Percentiles rank a stretch among this genome's conserved stretches.
phyloP scores from a whole-genome alignment of 2,113 vertebrate species.

The Sorex araneus region DNA sequence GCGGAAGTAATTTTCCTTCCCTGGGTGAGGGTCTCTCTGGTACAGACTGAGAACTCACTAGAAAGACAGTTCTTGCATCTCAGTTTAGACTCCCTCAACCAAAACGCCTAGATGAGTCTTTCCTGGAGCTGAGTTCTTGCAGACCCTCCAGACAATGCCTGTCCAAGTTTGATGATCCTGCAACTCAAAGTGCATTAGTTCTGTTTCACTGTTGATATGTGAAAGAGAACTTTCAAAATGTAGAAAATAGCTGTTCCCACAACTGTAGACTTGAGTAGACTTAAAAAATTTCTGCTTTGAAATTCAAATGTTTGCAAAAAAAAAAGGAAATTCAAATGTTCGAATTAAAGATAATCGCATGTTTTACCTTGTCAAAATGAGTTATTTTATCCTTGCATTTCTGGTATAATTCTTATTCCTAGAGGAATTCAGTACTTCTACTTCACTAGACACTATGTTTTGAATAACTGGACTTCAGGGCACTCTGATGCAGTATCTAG shows the following conservation, averaged over 20 bases:
- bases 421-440: background rate
- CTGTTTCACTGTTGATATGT: background rate
- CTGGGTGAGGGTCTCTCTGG: background rate
- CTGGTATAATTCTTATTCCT: background rate
- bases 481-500: background rate
- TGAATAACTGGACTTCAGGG: background rate
- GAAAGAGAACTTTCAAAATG: slow-evolving; percentile 9
- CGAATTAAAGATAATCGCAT: background rate
- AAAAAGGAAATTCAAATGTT: background rate
- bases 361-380: too few relatives aligned
- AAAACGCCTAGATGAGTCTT: background rate
- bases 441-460: background rate
- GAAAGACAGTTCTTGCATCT: background rate
- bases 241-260: background rate
- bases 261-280: background rate
- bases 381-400: background rate
- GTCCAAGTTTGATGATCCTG: background rate
- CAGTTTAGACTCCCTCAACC: background rate
- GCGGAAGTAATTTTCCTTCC: background rate
- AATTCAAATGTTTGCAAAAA: background rate
- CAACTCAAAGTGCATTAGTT: background rate
- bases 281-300: background rate
- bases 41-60: background rate
- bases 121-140: background rate
- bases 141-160: background rate